These are phyloP conservation scores for Palythoa caribaeorum DNA, from an alignment of 92 coral and sea anemone genomes.

Conservation along the genomic window DNA sequence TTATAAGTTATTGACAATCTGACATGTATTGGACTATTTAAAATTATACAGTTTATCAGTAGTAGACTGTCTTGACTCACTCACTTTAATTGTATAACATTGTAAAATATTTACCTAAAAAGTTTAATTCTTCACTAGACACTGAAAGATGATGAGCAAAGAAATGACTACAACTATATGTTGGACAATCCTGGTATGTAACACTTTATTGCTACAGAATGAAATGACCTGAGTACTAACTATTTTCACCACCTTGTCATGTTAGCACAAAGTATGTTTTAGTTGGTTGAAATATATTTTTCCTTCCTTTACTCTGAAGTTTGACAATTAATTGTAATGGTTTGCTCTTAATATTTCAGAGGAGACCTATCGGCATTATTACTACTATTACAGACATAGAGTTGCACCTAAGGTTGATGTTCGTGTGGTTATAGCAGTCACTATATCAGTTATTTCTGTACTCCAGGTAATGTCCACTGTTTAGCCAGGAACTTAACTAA, in stretches of 20 bases:
- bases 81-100: no score
- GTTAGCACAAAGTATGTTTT: neutral
- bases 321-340: neutral
- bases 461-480: slow-evolving; percentile 73
- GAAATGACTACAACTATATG: slow-evolving; percentile 98
- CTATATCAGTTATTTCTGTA: slow-evolving; percentile 90
- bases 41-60: no score
- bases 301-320: neutral
- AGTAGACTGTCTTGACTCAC: no score
- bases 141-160: slow-evolving; percentile 95
- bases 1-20: no score
- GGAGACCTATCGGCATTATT: slow-evolving; percentile 98
- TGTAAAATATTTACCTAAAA: no score
- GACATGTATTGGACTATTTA: no score
- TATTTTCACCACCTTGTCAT: no score
- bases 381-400: slow-evolving; percentile 90
- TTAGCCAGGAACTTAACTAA: no score
- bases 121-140: slow-evolving; percentile 58
- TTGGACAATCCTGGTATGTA: slow-evolving; percentile 94
- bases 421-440: slow-evolving; percentile 91
- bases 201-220: neutral
- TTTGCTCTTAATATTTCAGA: slow-evolving; percentile 64
- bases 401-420: slow-evolving; percentile 97
- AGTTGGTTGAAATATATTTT: no score
- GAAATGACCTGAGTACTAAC: neutral